Conservation (phyloP, 1,140 invertebrate genomes). For the Agraylea sexmaculata region DNA sequence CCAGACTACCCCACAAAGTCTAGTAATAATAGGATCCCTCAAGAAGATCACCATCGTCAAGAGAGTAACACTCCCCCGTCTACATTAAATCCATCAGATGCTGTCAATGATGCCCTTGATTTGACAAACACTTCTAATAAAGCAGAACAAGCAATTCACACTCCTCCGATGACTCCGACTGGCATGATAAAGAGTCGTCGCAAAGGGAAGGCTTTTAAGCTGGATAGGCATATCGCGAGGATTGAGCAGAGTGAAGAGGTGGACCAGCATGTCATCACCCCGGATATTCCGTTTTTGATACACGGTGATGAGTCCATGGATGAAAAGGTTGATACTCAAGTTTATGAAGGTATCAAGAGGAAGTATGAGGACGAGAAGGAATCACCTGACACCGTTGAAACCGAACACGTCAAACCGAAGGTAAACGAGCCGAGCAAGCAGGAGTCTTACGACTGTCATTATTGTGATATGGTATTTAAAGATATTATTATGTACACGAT, state of each 20-base stretch:
- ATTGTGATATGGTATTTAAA: slow-evolving; percentile 84
- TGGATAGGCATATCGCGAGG: slow-evolving; percentile 47
- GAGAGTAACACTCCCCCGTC: slow-evolving; percentile 22
- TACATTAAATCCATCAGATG: slow-evolving; percentile 23
- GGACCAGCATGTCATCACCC: slow-evolving; percentile 23
- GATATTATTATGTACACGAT: slow-evolving; percentile 86
- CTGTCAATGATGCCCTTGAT: slow-evolving; percentile 39
- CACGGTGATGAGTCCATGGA: slow-evolving; percentile 4
- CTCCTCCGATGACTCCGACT: slow-evolving; percentile 28
- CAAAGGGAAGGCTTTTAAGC: slow-evolving; percentile 67
- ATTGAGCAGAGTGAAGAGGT: slow-evolving; percentile 36
- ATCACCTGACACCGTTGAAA: slow-evolving; percentile 20
- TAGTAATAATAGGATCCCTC: slow-evolving; percentile 28
- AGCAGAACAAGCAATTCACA: slow-evolving; percentile 25
- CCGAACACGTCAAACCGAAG: slow-evolving; percentile 8
- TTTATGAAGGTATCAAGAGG: slow-evolving; percentile 14
- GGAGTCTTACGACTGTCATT: slow-evolving; percentile 56
- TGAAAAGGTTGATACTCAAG: slow-evolving; percentile 7
- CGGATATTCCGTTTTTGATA: slow-evolving; percentile 31
- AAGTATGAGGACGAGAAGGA: slow-evolving; percentile 15
- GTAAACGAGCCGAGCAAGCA: slow-evolving; percentile 18
- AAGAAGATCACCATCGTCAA: slow-evolving; percentile 27
- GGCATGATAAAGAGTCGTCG: slow-evolving; percentile 51
- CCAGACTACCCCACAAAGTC: slow-evolving; percentile 10
- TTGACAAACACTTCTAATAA: slow-evolving; percentile 41